Base-by-base conservation (phyloP, 1,140 invertebrate species). In the Bombus fervidus region DNA sequence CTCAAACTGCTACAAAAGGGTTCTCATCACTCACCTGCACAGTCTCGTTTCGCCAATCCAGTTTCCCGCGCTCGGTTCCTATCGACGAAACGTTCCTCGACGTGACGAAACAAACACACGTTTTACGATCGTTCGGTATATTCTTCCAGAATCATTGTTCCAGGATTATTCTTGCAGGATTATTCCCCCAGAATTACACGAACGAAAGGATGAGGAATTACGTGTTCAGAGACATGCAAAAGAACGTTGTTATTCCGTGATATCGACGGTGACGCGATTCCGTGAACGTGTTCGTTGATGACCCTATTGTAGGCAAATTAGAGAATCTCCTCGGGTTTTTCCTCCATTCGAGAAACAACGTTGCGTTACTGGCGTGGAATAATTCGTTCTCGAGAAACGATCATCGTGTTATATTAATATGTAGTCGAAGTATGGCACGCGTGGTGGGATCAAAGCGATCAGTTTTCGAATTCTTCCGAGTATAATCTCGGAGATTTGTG, bases 1-100 rank as follows among this genome's bases (percentile, higher is more conserved):
- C 88, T 90, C 71, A 88, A 92, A 91, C 89, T 93, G 92, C 93
- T 93, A 93, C 92, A 93, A 85, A 81, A 93, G 91, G 91, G 91
- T 92, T 93, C 93, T 93, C 93, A 93, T 93, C 91, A 86, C 74
- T 85, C 73, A 73, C 75, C 78, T 81, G 78, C 34, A 22, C 69
- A 66, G 74, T 34, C 66, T 57, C 37, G 31, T 73, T 75, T 69
- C 77, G 71, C 75, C 43, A 62, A 72, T 84, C 66, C 75, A 72
- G 76, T 71, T 84, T 80, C 76, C 76, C 82, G 82, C 82, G 74
- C 37, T 62, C 66, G 25, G 22, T 31, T 66, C n/a, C 68, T 25
- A 28, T 57, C 79, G 66, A 59, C 71, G 41, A 73, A 47, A 73
- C 71, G 31, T 31, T 31, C 18, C 34, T 22, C 66, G 6, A 22